Base-by-base conservation (phyloP, 2,888 invertebrate species). In the Cotesia congregata region DNA sequence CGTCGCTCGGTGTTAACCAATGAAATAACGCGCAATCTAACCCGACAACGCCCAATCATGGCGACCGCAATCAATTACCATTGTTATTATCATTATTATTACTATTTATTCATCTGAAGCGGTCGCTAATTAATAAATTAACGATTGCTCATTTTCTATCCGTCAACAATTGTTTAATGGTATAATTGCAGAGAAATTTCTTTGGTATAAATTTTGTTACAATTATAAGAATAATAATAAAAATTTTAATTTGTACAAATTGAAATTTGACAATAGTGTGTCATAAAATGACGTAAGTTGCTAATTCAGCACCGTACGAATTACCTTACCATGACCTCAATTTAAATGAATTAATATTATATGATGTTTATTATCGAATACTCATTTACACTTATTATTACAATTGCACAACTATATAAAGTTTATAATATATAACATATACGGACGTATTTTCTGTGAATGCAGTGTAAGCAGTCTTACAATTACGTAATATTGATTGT, bases 11-110 rank as follows among this genome's bases (percentile, higher is more conserved):
- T 64, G 65, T 75, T 80, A 75, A 78, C 85, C 86, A 87, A 87
- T 86, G 75, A 77, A 76, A 73, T 76, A 65, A 70, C 70, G 65
- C 74, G 77, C 77, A 77, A 75, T 72, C 76, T 60, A 72, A 75
- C 74, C 74, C 78, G 83, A 83, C 80, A 77, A 83, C 87, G 87
- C 87, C 87, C 88, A 85, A 85, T 85, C 84, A 87, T 87, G 87
- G 86, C 86, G 87, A 81, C 80, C 75, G 70, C 64, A 79, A 17
- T 50, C 50, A 50, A 50, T 50, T 50, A 50, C 12, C 12, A 50
- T 50, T 50, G 17, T 17, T 65, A 1, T n/a, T 30, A 30, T 9
- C 1, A 38, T 75, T 12, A 71, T 50, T 39, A 38, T 50, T 15
- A 15, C 64, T 68, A 9, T 61, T 64, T 50, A 50, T 50, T 7